Conservation (phyloP, 2,888 invertebrate species). For the Branchellion lobata region DNA sequence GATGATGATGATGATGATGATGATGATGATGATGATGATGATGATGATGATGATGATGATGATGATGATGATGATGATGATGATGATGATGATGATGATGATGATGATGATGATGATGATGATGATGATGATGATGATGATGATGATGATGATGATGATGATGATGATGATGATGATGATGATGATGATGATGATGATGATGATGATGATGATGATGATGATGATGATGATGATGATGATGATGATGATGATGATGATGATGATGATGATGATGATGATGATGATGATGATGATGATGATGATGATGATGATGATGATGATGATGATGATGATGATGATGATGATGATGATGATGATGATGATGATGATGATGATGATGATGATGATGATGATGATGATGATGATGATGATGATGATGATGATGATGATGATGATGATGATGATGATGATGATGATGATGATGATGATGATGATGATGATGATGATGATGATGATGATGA, state of each 20-base stretch:
- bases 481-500: slow-evolving; percentile 1
- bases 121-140: slow-evolving; percentile 1
- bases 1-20: background rate
- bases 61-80: slow-evolving; percentile 1
- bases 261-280: background rate
- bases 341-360: slow-evolving; percentile 1
- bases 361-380: background rate
- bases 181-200: background rate
- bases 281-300: slow-evolving; percentile 1
- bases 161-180: slow-evolving; percentile 1
- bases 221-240: background rate
- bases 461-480: slow-evolving; percentile 1
- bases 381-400: background rate
- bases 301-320: slow-evolving; percentile 1
- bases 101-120: slow-evolving; percentile 1
- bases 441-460: background rate
- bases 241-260: slow-evolving; percentile 1
- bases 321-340: background rate
- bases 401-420: background rate
- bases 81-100: background rate
- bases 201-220: background rate
- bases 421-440: slow-evolving; percentile 1
- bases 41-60: background rate
- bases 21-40: background rate
- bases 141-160: background rate